Evolutionary conservation across 2,888 invertebrate genomes (phyloP).

Genomic region (Ectobius pallidus): DNA sequence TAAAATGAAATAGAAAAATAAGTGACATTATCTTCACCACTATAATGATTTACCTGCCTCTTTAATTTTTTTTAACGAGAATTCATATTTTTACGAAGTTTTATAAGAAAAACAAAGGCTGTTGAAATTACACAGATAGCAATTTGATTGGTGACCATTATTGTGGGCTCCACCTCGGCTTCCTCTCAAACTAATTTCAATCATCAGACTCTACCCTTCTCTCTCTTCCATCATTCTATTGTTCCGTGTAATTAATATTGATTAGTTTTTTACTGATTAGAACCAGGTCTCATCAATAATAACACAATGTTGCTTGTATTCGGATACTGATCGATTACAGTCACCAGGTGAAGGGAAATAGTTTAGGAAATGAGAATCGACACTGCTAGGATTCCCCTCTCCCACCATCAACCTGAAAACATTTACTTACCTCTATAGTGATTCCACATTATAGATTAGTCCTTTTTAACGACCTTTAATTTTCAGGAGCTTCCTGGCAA

Average conservation of each 20-base stretch:
- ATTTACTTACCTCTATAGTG: neutral
- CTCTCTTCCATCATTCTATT: constrained; percentile 48
- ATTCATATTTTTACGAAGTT: too few species aligned
- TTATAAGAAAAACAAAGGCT: too few species aligned
- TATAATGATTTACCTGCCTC: too few species aligned
- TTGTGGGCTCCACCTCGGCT: constrained; percentile 11
- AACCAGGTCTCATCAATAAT: constrained; percentile 38
- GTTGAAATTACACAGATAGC: constrained; percentile 10
- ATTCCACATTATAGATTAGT: constrained; percentile 9
- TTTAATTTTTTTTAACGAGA: too few species aligned
- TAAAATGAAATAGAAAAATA: too few species aligned
- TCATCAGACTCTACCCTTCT: constrained; percentile 5
- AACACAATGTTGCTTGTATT: constrained; percentile 33
- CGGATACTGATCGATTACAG: constrained; percentile 40
- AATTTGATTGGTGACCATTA: constrained; percentile 24
- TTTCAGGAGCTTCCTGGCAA: constrained; percentile 5
- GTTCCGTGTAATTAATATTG: constrained; percentile 58
- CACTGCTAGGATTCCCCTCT: neutral
- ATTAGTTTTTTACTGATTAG: constrained; percentile 47
- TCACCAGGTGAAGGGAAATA: constrained; percentile 43
- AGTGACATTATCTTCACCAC: too few species aligned
- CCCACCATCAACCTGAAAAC: neutral
- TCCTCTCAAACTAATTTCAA: constrained; percentile 29
- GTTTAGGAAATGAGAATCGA: constrained; percentile 43
- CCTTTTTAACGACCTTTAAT: constrained; percentile 12